Base-by-base conservation (phyloP, 2,113 vertebrate species). In the Osmerus mordax region DNA sequence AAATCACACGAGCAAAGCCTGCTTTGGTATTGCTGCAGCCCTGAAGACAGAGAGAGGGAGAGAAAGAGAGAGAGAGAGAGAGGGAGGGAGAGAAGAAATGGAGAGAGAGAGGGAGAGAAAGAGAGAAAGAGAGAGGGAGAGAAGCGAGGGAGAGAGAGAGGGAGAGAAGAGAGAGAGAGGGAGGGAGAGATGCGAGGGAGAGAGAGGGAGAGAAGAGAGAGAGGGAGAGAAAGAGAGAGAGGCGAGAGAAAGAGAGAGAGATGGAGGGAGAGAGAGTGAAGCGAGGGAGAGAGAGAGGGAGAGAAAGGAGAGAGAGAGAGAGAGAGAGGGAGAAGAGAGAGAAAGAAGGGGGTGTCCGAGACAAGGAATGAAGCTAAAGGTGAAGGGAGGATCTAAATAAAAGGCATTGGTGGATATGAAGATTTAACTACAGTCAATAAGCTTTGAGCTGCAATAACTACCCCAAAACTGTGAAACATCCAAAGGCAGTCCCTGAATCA, bases 1-100 rank as follows among this genome's bases (percentile, higher is more conserved):
- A 91, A 93, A 93, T 91, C 91, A 84, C 87, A 89, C 82, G 83
- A 85, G 89, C 84, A 88, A 89, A 90, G 86, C 81, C 75, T 75
- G 83, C 80, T 82, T 77, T 75, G 80, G 82, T 63, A 21, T 76
- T 55, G 32, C 58, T 36, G 53, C 53, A 78, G 71, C 69, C 56
- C 73, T 51, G 73, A 65, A 78, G 77, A 53, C 2, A 70, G 29
- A 64, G 66, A 72, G 76, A 83, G 78, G 83, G 79, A 80, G 77
- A 78, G 68, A 69, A 56, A 47, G 67, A 52, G 21, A 70, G 67
- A 9, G 25, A 16, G 29, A 53, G 51, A 67, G 65, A 69, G 41
- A 51, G 58, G 1, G 3, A 19, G 58, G 5, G 19, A 21, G 58
- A 21, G 19, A 18, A 56, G 47, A 5, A 14, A 41, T 19, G 3